Percentiles rank a stretch among this genome's conserved stretches.
Conservation (phyloP, 2,113 vertebrate species). For the Saccopteryx leptura region DNA sequence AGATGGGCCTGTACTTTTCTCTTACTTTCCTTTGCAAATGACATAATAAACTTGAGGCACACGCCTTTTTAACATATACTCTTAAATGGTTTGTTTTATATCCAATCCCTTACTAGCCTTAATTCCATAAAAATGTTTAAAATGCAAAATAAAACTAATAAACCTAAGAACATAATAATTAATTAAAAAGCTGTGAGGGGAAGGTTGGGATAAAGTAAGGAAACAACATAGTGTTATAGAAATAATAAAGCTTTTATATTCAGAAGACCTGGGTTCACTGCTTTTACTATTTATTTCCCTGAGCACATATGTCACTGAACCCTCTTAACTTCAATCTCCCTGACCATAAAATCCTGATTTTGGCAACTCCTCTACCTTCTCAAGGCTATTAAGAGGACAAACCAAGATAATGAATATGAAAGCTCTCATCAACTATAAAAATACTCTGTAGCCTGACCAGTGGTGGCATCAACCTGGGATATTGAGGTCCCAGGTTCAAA, state of each 20-base stretch:
- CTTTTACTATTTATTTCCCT: conserved; percentile 42
- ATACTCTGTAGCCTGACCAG: not conserved
- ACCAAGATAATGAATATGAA: conserved; percentile 19
- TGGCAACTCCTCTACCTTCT: not conserved
- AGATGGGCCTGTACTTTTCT: not conserved
- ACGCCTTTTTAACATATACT: not conserved
- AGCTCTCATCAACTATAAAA: conserved; percentile 30
- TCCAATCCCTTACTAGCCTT: conserved; percentile 9
- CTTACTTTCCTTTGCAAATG: conserved; percentile 14
- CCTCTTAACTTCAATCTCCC: not conserved
- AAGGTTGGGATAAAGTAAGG: not conserved
- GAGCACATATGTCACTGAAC: not conserved
- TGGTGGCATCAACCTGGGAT: too few species aligned
- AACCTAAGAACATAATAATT: not conserved
- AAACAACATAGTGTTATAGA: not conserved
- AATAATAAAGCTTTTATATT: conserved; percentile 35
- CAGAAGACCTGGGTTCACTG: not conserved
- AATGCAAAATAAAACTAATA: conserved; percentile 59
- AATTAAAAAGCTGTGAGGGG: not conserved
- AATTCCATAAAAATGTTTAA: conserved; percentile 45
- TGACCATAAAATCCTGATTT: not conserved
- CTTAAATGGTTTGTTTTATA: not conserved
- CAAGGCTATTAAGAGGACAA: not conserved
- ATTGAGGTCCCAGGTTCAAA: too few species aligned
- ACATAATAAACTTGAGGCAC: not conserved